Evolutionary conservation across 2,888 invertebrate genomes (phyloP), one percentile per base, ranked within the genome.

Genomic region (Sphaeridia pumilis): DNA sequence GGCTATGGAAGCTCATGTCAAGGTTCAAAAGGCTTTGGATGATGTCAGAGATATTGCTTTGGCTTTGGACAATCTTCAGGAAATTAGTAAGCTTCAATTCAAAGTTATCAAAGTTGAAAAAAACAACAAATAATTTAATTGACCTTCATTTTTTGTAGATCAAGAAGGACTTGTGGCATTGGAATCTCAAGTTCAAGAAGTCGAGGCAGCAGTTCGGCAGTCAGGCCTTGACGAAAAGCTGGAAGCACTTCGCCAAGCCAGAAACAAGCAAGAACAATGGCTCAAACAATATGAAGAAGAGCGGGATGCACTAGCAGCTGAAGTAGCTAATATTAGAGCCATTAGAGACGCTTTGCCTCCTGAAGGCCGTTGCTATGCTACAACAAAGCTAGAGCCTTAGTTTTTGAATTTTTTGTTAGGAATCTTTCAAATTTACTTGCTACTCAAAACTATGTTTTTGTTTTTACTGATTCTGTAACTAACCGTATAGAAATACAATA

Each of bases 281-380:
- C 54, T 64, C 5, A 61, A 62, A 50, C 59, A 56, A n/a, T 64
- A 64, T 66, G 81, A 83, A 67, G 81, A 81, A 14, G 86, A 89
- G 67, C 77, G 88, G 44, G 75, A 73, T 41, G 73, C 78, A 54
- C 74, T 92, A 12, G 73, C 77, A 58, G 72, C 72, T 1, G 89
- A 93, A 70, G 90, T 93, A 2, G 77, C 78, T 5, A 90, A 89
- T 68, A 80, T 93, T 47, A 81, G 83, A 66, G 79, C 81, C 47
- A 92, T 94, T 64, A 75, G 83, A 1, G 78, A 81, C 49, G 78
- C 87, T 53, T 75, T 94, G 56, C 94, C 93, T 0, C 75, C 77
- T 0, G 78, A 78, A 2, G 57, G 36, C 20, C 67, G 67, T 50
- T 93, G 93, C 71, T 87, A 81, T 73, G 85, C 84, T 68, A 76